Evolutionary conservation across 2,113 vertebrate species (phyloP).

Genomic region (Cinclus cinclus): DNA sequence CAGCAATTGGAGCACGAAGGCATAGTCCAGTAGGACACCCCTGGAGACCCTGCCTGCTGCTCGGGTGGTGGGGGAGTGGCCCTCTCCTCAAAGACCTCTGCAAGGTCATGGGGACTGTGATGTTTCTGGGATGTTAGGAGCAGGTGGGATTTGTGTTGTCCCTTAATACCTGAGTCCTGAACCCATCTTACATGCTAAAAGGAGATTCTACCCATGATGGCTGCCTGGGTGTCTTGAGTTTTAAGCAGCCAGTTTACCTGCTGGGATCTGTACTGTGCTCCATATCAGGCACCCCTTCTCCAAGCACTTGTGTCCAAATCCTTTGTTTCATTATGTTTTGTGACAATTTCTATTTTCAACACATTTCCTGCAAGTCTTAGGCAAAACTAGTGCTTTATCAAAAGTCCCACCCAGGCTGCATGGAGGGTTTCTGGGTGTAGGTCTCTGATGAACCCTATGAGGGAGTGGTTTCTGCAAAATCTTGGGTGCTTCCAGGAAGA

Average conservation of each 20-base stretch:
- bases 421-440: background rate
- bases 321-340: background rate
- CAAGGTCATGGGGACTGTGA: background rate
- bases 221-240: rapidly evolving
- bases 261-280: too few species aligned
- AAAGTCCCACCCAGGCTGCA: background rate
- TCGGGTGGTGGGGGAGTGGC: background rate
- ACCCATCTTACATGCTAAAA: background rate
- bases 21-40: background rate
- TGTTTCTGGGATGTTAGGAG: background rate
- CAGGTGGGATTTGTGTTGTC: background rate
- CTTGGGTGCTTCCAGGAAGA: background rate
- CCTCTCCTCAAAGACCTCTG: background rate
- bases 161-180: background rate
- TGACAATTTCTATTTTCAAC: background rate
- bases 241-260: background rate
- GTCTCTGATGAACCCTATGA: background rate
- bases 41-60: background rate
- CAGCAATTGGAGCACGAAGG: background rate
- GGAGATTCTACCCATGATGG: background rate
- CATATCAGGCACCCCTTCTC: background rate
- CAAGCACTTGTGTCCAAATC: background rate
- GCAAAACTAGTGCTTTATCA: background rate
- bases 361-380: rapidly evolving
- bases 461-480: background rate